These are phyloP conservation scores for Siniperca scherzeri DNA, from an alignment of 2,797 vertebrate genomes.

Conservation along the genomic window DNA sequence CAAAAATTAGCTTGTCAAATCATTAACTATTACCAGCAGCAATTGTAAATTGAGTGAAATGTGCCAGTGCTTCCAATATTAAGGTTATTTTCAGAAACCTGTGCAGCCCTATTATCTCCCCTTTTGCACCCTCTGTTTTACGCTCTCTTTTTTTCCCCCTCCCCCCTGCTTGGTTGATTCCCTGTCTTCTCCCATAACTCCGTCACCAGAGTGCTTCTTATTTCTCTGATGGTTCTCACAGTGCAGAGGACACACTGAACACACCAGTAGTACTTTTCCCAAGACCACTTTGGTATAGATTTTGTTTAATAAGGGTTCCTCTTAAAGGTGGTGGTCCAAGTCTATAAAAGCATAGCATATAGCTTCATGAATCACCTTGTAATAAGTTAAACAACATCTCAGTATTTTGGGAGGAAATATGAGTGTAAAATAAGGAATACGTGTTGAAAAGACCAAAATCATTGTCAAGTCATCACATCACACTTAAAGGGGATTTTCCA, in stretches of 20 bases:
- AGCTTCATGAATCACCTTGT: background rate
- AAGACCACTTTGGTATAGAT: background rate
- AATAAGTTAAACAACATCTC: background rate
- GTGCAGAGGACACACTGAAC: constrained; percentile 30
- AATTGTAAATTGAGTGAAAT: constrained; percentile 7
- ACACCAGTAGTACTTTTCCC: constrained; percentile 3
- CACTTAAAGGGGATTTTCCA: background rate
- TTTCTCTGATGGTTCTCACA: constrained; percentile 72
- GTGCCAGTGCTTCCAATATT: constrained; percentile 1
- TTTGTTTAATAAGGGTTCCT: background rate
- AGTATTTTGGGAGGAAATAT: too few relatives aligned
- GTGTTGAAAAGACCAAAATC: background rate
- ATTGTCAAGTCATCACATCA: background rate
- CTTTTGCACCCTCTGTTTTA: constrained; percentile 22
- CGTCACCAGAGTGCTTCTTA: constrained; percentile 43
- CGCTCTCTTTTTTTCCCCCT: background rate
- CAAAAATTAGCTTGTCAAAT: too few relatives aligned
- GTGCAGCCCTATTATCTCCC: background rate
- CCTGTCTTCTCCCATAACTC: constrained; percentile 57
- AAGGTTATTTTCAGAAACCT: constrained; percentile 8
- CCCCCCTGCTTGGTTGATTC: constrained; percentile 4
- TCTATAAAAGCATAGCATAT: background rate
- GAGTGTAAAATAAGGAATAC: too few relatives aligned
- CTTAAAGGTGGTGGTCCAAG: background rate
- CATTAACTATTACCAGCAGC: background rate